Percentiles rank a stretch among this genome's conserved stretches.
phyloP scores from a whole-genome alignment of 2,888 invertebrate genomes.

The Nomada fucata region DNA sequence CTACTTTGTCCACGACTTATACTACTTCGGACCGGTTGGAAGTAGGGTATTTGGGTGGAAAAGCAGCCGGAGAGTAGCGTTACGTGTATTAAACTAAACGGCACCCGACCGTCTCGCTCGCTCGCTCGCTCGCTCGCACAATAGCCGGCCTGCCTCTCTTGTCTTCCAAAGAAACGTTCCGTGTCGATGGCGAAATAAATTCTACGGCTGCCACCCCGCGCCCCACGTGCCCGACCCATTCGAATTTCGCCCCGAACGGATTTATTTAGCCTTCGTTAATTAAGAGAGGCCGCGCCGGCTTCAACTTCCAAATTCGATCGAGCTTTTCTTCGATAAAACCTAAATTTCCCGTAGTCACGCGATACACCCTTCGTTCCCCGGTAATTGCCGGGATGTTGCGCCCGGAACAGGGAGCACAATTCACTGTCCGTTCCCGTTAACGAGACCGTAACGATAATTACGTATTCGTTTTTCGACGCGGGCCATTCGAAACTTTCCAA shows the following conservation, averaged over 20 bases:
- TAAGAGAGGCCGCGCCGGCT: slow-evolving; percentile 54
- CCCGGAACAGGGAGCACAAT: slow-evolving; percentile 42
- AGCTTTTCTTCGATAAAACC: slow-evolving; percentile 57
- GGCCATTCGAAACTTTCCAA: neutral
- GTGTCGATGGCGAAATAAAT: slow-evolving; percentile 66
- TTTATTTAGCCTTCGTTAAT: slow-evolving; percentile 62
- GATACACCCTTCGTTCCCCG: slow-evolving; percentile 35
- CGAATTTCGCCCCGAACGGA: slow-evolving; percentile 46
- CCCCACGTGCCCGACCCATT: slow-evolving; percentile 21
- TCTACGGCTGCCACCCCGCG: slow-evolving; percentile 40
- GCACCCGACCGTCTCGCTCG: slow-evolving; percentile 61
- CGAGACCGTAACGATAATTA: slow-evolving; percentile 43
- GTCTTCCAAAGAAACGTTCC: slow-evolving; percentile 61
- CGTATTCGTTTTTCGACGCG: slow-evolving; percentile 3
- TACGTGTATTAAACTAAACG: slow-evolving; percentile 82
- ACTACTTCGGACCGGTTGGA: slow-evolving; percentile 77
- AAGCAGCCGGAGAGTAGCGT: slow-evolving; percentile 81
- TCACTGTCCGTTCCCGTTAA: slow-evolving; percentile 50
- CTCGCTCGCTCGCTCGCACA: slow-evolving; percentile 43
- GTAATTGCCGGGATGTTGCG: slow-evolving; percentile 45
- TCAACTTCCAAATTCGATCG: slow-evolving; percentile 60
- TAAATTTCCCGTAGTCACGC: slow-evolving; percentile 55
- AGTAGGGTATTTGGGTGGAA: slow-evolving; percentile 80
- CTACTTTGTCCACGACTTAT: slow-evolving; percentile 84
- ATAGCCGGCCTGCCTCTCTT: slow-evolving; percentile 29